Evolutionary conservation across 64 coral and sea anemone genomes (phyloP), one percentile per base, ranked within the genome.

Genomic region (Exaiptasia diaphana): DNA sequence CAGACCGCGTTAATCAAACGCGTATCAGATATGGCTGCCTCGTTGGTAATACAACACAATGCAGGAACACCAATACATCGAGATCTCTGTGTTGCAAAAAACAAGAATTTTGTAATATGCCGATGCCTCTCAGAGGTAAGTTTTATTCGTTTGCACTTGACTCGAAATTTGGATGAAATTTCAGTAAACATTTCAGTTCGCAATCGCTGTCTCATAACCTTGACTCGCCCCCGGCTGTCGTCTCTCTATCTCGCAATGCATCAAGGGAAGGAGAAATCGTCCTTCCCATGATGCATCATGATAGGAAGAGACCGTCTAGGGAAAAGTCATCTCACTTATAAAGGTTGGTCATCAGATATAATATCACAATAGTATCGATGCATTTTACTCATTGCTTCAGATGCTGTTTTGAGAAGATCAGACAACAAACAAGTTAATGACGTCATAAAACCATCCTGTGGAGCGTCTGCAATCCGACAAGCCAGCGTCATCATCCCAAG

Each of bases 401-500:
- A n/a, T n/a, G n/a, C n/a, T n/a, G n/a, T n/a, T n/a, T n/a, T n/a
- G n/a, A n/a, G n/a, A n/a, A n/a, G 20, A 71, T 26, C 5, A 61
- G 38, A 79, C 53, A 39, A 80, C 37, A 62, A 20, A 65, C 36
- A 5, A 71, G 6, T 5, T 24, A 15, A 68, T n/a, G 26, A 34
- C 34, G 35, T 9, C 9, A 12, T 53, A 43, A 50, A 46, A 30
- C 23, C 41, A 30, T 7, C 37, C 10, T 50, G 38, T 32, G 26
- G 30, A 57, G 52, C 42, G 49, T 50, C 76, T 20, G 76, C 76
- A 35, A 70, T 88, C 33, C 76, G 73, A 72, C 49, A 71, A 42
- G 85, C 85, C 76, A 88, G 85, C 64, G 76, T 88, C 9, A 88
- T 88, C 43, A 67, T 88, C 53, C 85, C 85, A 67, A 88, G 85